Conservation (phyloP, 2,113 vertebrate species). For the Tiliqua scincoides region DNA sequence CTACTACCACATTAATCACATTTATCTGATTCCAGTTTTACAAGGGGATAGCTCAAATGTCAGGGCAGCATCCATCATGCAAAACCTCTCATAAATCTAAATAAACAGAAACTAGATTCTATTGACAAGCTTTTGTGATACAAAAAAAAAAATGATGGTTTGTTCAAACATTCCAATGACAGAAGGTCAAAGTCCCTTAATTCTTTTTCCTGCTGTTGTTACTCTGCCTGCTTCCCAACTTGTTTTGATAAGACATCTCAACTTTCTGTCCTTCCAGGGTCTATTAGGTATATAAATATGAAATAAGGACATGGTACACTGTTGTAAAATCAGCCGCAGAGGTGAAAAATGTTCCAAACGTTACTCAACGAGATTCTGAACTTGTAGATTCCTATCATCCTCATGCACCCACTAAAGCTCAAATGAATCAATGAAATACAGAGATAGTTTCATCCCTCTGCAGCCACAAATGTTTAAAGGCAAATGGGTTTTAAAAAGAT, state of each 20-base stretch:
- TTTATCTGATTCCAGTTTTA: neutral
- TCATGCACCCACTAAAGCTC: neutral
- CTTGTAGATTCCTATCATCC: neutral
- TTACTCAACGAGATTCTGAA: neutral
- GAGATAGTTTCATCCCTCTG: neutral
- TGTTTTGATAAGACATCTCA: neutral
- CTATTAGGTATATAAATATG: neutral
- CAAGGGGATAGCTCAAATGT: neutral
- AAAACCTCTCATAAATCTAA: neutral
- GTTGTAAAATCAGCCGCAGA: neutral
- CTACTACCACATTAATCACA: neutral
- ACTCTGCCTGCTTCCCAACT: neutral
- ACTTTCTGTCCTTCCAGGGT: neutral
- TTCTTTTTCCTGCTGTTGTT: neutral
- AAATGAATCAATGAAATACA: neutral
- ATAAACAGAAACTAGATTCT: slow-evolving; percentile 21
- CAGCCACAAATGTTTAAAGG: neutral
- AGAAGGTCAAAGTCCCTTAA: neutral
- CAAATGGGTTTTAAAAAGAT: neutral
- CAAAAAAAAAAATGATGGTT: neutral
- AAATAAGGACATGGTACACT: neutral
- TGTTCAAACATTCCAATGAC: neutral
- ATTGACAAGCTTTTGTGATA: neutral
- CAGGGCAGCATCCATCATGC: slow-evolving; percentile 17
- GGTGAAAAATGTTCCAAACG: neutral